phyloP scores from a whole-genome alignment of 2,113 vertebrate genomes.

The Bos taurus region ARS-UCD2.0 NC_037333.1:9506501-9507000 shows the following conservation, averaged over 20 bases:
- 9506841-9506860: neutral
- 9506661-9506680: neutral
- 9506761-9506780: neutral
- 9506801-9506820: neutral
- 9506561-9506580: neutral
- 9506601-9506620: conserved; percentile 13
- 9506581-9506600: conserved; percentile 11
- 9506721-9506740: neutral
- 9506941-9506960: neutral
- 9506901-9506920: neutral
- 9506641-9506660: conserved; percentile 31
- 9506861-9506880: neutral
- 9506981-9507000: neutral
- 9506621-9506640: conserved; percentile 31
- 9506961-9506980: neutral
- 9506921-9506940: neutral
- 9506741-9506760: neutral
- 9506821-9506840: neutral
- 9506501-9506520: neutral
- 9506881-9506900: neutral
- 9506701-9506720: neutral
- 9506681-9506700: conserved; percentile 31
- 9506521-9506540: neutral
- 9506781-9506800: neutral
- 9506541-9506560: neutral